Evolutionary conservation across 2,888 invertebrate species (phyloP).

Genomic region (Epinotia nisella): DNA sequence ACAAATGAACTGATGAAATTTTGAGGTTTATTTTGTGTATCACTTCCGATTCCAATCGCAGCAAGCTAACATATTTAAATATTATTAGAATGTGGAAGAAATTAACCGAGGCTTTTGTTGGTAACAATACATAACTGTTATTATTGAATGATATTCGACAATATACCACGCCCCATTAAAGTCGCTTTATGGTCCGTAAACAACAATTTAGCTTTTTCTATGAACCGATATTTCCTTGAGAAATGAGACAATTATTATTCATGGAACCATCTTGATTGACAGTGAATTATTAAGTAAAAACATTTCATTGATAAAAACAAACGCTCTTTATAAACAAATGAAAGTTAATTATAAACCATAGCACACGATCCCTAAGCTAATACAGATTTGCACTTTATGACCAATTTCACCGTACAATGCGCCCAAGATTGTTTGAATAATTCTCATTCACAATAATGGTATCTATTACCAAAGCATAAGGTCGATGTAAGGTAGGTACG

Average conservation of each 20-base stretch:
- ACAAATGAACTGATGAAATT: no score
- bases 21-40: no score
- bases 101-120: neutral
- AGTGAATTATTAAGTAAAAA: constrained; percentile 23
- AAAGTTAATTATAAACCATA: constrained; percentile 43
- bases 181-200: neutral
- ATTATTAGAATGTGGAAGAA: no score
- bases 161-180: neutral
- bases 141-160: neutral
- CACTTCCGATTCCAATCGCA: no score
- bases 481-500: constrained; percentile 1
- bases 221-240: neutral
- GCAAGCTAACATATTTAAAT: no score
- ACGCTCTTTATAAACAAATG: constrained; percentile 28
- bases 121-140: neutral
- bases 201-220: neutral
- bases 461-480: constrained; percentile 21
- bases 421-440: constrained; percentile 30
- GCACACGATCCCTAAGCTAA: constrained; percentile 41
- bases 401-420: constrained; percentile 36
- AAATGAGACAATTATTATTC: constrained; percentile 15
- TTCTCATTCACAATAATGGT: constrained; percentile 7
- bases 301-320: constrained; percentile 17
- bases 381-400: constrained; percentile 45
- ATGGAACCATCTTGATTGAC: neutral